Evolutionary conservation across 2,888 invertebrate genomes (phyloP), one percentile per base, ranked within the genome.

Genomic region (Lithophane semibrunnea): DNA sequence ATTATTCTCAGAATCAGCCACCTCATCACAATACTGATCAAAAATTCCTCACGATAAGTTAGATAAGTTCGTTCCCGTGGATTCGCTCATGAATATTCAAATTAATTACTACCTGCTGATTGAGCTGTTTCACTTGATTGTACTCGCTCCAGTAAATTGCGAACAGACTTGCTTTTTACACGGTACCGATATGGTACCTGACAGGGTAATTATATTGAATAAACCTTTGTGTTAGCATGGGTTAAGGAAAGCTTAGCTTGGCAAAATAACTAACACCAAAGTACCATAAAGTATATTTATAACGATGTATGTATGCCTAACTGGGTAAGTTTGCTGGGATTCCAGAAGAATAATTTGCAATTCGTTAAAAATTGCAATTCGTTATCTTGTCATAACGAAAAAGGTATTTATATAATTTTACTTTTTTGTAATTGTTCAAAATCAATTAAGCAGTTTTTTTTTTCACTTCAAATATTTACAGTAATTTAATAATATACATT

Each of bases 91-190:
- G 79, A 86, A 86, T 86, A 85, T 87, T 81, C 74, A 73, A 80
- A 87, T 85, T 79, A 87, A 87, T 85, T 80, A 79, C 66, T 77
- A 79, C 68, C 29, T 63, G 66, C 58, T 86, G 80, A 85, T 80
- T 80, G 75, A 83, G 65, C 77, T 58, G 56, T 69, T 84, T 72
- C 65, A 54, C 75, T 80, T 77, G 70, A 77, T 66, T 87, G 75
- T 83, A 79, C 75, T 10, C 49, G 65, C 54, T 58, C 47, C 70
- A 84, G 52, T 75, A 70, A 82, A 63, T 70, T 72, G 12, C 29
- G 37, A 75, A 52, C 70, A 61, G 66, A 21, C 21, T 58, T 58
- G 58, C 65, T 64, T 75, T 73, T 65, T 73, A 73, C 44, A 42
- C 16, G 42, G 16, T 24, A 65, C 49, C 9, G 37, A 84, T 75